Evolutionary conservation across 1,140 invertebrate genomes (phyloP), one percentile per base, ranked within the genome.

Genomic region (Drosophila mojavensis): DNA sequence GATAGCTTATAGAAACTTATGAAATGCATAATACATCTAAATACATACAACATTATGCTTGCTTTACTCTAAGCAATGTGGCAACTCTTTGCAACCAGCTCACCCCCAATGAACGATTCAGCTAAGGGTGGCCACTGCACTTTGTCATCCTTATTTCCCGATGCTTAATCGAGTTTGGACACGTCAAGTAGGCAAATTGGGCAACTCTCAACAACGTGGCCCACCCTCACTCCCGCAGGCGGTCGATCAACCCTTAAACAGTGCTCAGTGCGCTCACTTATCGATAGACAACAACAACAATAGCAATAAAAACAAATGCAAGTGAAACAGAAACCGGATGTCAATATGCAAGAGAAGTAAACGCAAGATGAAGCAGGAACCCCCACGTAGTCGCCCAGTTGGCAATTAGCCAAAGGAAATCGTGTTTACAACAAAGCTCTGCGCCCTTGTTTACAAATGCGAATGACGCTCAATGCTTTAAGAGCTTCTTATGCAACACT

Each of bases 111-210:
- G 17, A 66, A 30, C 54, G 43, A 36, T 33, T 43, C 30, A 9
- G 43, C 43, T 58, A 58, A 48, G 64, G 43, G 45, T 59, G n/a
- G 55, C 17, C 43, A 15, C 39, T 47, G 6, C 33, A 45, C 33
- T 11, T 6, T 26, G 51, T 26, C 63, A 28, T 9, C 15, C 62
- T 41, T 11, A 30, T 9, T 39, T 53, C 30, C 51, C 10, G 30
- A 24, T 47, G 66, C 45, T 70, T 64, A 74, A 75, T 75, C 54
- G 72, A 59, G 72, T 70, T 75, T 69, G 30, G 65, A 28, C 71
- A 69, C 59, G 65, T 63, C 48, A 58, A 75, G 65, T 68, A 68
- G 50, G 50, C 60, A 58, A 59, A 58, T 33, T 41, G 33, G 30
- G 13, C 58, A 48, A 58, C 30, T 9, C 43, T 56, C 33, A 61